Evolutionary conservation across 2,113 vertebrate species (phyloP), one percentile per base, ranked within the genome.

Genomic region (Danionella cerebrum): DNA sequence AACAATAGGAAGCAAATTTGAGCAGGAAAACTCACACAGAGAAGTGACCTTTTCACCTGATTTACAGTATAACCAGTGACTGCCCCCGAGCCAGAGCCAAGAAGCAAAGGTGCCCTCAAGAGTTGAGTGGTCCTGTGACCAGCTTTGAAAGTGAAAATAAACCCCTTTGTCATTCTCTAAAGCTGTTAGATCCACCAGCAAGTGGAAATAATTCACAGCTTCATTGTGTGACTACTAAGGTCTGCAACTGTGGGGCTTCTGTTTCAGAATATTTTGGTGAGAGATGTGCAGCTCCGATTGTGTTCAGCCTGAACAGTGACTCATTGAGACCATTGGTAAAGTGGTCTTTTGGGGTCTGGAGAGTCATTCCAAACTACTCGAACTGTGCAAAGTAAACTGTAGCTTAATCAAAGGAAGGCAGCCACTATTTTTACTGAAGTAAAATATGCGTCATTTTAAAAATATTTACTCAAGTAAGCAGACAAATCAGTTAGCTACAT

Each of bases 31-130:
- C 76, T 70, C 66, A 57, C 58, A 85, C 73, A 75, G 76, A 78
- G 73, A 76, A 71, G 78, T 78, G 76, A 79, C 69, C 74, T 67
- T 22, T 73, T 78, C 71, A 73, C 57, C 65, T 84, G 85, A 87
- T 87, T 87, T 86, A n/a, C n/a, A n/a, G n/a, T n/a, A 86, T 86
- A 80, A 76, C 76, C 69, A 79, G 71, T 83, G 83, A 87, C 84
- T 87, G 80, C 85, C 80, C 76, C 86, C 86, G 85, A 84, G 67
- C 76, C 66, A 54, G 74, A 80, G 84, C 84, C 84, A 82, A 81
- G 78, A 44, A 65, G 63, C 14, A 5, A 72, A 75, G 39, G 72
- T 62, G 52, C 74, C 60, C n/a, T n/a, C n/a, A n/a, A n/a, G n/a
- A n/a, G n/a, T n/a, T n/a, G n/a, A n/a, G n/a, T n/a, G n/a, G n/a